phyloP scores from a whole-genome alignment of 2,113 vertebrate species.

The Castor canadensis region DNA sequence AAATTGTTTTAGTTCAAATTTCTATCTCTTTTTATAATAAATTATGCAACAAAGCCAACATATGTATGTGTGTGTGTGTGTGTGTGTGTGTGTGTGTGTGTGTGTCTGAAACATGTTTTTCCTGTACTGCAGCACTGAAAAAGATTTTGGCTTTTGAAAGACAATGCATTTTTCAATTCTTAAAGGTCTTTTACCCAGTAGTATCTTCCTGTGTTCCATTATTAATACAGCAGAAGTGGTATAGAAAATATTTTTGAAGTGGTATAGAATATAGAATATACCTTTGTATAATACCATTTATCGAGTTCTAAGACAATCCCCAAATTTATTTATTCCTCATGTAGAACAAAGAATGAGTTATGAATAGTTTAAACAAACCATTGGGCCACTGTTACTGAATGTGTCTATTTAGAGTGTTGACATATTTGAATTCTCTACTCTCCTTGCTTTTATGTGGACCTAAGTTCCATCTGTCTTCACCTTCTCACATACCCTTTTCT shows the following conservation, averaged over 20 bases:
- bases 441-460: background rate
- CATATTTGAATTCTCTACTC: background rate
- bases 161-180: background rate
- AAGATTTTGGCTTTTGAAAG: background rate
- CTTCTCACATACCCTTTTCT: background rate
- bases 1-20: background rate
- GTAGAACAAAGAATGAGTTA: background rate
- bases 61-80: too few relatives aligned
- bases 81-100: too few relatives aligned
- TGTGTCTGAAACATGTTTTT: background rate
- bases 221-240: background rate
- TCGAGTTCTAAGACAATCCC: background rate
- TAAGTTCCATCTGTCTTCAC: background rate
- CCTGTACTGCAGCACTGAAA: background rate
- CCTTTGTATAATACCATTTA: background rate
- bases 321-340: background rate
- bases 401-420: background rate
- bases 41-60: background rate
- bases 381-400: background rate
- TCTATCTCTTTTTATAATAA: background rate
- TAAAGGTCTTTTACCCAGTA: background rate
- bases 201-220: background rate
- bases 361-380: background rate
- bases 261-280: background rate
- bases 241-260: slow-evolving; percentile 12